A percentile compares a stretch with the other conserved stretches of the same genome.
phyloP scores from a whole-genome alignment of 2,797 vertebrate genomes.

The Microctenopoma steveboyesi region DNA sequence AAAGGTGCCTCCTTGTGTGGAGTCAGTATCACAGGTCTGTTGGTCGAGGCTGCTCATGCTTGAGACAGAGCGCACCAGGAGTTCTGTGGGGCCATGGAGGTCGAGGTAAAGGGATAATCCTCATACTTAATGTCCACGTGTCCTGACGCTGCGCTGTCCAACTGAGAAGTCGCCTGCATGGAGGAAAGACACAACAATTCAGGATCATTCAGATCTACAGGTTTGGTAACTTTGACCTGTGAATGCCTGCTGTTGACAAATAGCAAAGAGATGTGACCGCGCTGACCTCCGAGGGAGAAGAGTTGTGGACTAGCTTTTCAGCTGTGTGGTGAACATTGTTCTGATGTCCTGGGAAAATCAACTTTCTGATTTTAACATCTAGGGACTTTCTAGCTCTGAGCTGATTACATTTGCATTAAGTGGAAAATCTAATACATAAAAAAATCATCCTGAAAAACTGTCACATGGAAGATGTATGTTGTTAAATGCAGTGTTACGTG shows the following conservation, averaged over 20 bases:
- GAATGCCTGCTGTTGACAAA: background rate
- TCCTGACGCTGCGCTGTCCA: conserved; percentile 78
- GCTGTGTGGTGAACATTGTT: too few species aligned
- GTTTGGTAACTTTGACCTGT: background rate
- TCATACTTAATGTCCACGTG: conserved; percentile 94
- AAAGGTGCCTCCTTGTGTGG: background rate
- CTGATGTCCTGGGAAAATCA: too few species aligned
- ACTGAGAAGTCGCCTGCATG: conserved; percentile 77
- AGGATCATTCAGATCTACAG: background rate
- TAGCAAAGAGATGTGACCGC: background rate
- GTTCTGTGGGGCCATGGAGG: conserved; percentile 85
- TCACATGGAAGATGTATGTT: too few species aligned
- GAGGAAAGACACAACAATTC: conserved; percentile 10
- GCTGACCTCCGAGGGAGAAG: background rate
- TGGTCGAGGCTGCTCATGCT: conserved; percentile 79
- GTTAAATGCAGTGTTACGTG: too few species aligned
- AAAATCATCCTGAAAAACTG: too few species aligned
- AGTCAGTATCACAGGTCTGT: conserved; percentile 26
- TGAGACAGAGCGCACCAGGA: conserved; percentile 94
- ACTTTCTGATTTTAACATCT: too few species aligned
- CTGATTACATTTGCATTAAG: too few species aligned
- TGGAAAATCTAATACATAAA: too few species aligned
- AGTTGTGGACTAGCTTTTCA: background rate
- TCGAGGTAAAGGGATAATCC: conserved; percentile 87
- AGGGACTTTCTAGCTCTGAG: too few species aligned